These are phyloP conservation scores for Caenorhabditis drosophilae DNA, from an alignment of 2,888 invertebrate genomes.

Conservation along the genomic window DNA sequence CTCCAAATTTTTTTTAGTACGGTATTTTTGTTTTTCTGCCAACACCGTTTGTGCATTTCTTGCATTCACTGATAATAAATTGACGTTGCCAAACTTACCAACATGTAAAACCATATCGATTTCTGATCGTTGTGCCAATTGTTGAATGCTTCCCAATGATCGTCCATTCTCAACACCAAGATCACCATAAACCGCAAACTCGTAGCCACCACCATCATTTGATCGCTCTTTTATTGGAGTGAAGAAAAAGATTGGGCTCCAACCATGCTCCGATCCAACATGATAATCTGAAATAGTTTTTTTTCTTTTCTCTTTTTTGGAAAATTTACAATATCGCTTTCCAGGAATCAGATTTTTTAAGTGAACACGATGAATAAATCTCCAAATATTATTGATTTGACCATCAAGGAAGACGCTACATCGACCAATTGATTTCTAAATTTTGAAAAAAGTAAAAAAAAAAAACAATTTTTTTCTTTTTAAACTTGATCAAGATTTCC, in stretches of 20 bases:
- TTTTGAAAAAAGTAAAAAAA: neutral
- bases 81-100: too few relatives aligned
- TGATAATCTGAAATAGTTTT: constrained; percentile 41
- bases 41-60: too few relatives aligned
- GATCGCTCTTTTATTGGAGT: constrained; percentile 37
- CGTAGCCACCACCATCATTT: constrained; percentile 39
- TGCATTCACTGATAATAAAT: too few relatives aligned
- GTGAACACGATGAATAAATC: constrained; percentile 61
- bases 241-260: constrained; percentile 60
- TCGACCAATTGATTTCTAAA: constrained; percentile 20
- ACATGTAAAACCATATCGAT: constrained; percentile 68
- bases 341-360: constrained; percentile 52
- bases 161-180: constrained; percentile 78
- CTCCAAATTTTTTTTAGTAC: too few relatives aligned
- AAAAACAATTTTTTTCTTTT: too few relatives aligned
- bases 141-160: constrained; percentile 82
- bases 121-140: constrained; percentile 79
- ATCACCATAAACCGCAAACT: constrained; percentile 53
- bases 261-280: constrained; percentile 54
- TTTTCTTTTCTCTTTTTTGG: neutral
- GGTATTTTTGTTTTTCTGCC: too few relatives aligned
- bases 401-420: constrained; percentile 56
- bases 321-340: constrained; percentile 51
- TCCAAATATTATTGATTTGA: constrained; percentile 30
- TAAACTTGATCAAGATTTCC: neutral